Percentiles rank a stretch among this genome's conserved stretches.
phyloP scores from a whole-genome alignment of 2,888 invertebrate genomes.

The Choristoneura rosaceana region DNA sequence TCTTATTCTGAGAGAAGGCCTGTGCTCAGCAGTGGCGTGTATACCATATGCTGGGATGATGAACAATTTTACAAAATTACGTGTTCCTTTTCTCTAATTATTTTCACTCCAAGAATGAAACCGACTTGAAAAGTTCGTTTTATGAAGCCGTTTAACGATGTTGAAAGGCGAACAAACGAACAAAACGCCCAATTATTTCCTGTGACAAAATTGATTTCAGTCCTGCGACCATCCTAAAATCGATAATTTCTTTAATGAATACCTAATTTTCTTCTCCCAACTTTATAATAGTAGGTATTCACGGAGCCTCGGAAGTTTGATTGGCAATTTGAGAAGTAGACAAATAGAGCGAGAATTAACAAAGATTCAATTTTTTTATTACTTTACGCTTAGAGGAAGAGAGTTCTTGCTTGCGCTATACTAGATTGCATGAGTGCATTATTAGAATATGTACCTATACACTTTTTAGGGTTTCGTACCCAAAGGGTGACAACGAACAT shows the following conservation, averaged over 20 bases:
- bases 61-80: too few relatives aligned
- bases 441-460: too few relatives aligned
- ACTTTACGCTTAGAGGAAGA: too few relatives aligned
- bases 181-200: not conserved
- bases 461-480: too few relatives aligned
- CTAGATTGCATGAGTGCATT: too few relatives aligned
- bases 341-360: not conserved
- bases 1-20: too few relatives aligned
- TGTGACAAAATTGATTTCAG: not conserved
- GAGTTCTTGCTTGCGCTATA: too few relatives aligned
- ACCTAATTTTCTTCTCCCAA: not conserved
- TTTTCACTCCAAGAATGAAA: not conserved
- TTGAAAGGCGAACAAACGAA: not conserved
- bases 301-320: not conserved
- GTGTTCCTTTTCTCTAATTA: not conserved
- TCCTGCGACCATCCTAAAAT: not conserved
- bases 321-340: not conserved
- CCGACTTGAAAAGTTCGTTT: too few relatives aligned
- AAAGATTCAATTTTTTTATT: not conserved
- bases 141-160: not conserved
- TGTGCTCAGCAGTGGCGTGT: too few relatives aligned
- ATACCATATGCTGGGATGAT: too few relatives aligned
- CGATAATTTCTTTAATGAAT: conserved; percentile 7
- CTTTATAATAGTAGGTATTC: not conserved
- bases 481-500: too few relatives aligned